Conservation (phyloP, 1,140 invertebrate species). For the Streblospio benedicti region DNA sequence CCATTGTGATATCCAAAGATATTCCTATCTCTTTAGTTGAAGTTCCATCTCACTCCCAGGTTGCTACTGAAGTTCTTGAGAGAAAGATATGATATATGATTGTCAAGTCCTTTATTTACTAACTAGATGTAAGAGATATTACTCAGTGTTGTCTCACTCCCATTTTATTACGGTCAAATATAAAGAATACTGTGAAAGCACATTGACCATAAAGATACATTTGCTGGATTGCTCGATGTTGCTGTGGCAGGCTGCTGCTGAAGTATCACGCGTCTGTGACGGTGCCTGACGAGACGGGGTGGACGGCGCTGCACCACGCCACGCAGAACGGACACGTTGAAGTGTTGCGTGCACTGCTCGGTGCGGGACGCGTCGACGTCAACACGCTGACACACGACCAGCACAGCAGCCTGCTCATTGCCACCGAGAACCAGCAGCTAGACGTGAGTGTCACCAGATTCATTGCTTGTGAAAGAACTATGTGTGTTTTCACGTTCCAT, state of each 20-base stretch:
- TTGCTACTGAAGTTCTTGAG: too few relatives aligned
- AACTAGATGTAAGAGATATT: too few relatives aligned
- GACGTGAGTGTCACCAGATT: too few relatives aligned
- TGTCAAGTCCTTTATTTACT: too few relatives aligned
- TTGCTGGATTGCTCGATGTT: conserved; percentile 28
- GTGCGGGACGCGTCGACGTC: neutral
- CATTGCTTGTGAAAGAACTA: too few relatives aligned
- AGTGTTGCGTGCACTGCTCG: conserved; percentile 41
- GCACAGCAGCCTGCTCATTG: conserved; percentile 13
- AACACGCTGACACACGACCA: conserved; percentile 9
- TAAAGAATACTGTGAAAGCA: too few relatives aligned
- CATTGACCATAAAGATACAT: conserved; percentile 53
- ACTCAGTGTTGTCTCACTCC: too few relatives aligned
- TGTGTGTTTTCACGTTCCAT: too few relatives aligned
- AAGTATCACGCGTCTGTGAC: neutral
- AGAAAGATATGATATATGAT: too few relatives aligned
- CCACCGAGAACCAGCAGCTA: conserved; percentile 13
- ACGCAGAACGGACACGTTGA: conserved; percentile 30
- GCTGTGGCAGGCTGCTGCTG: conserved; percentile 5
- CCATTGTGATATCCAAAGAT: conserved; percentile 51
- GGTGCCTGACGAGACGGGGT: conserved; percentile 10
- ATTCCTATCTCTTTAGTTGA: too few relatives aligned
- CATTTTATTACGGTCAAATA: too few relatives aligned
- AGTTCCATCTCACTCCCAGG: too few relatives aligned
- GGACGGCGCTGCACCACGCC: conserved; percentile 18